These are phyloP conservation scores for Serilophus lunatus DNA, from an alignment of 2,113 vertebrate genomes.

Conservation along the genomic window DNA sequence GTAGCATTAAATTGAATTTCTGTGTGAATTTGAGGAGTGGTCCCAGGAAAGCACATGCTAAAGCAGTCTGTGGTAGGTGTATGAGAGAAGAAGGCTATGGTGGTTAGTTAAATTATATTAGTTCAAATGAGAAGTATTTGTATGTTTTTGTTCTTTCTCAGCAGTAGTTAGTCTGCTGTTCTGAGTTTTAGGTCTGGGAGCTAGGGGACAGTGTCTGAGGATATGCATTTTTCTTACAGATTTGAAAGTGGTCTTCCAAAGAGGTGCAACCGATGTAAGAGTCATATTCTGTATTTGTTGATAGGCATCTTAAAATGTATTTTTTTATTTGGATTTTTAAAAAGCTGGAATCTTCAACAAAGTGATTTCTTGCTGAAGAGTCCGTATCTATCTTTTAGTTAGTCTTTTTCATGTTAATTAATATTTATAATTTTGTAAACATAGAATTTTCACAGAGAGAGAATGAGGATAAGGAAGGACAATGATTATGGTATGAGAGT, in stretches of 20 bases:
- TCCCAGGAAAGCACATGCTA: background rate
- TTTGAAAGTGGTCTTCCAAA: background rate
- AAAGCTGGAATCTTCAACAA: background rate
- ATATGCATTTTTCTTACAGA: background rate
- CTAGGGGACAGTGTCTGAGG: background rate
- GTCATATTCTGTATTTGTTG: background rate
- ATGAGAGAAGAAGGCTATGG: background rate
- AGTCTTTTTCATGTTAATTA: background rate
- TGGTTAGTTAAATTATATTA: background rate
- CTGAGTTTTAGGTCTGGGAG: background rate
- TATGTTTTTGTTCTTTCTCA: background rate
- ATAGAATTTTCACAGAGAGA: background rate
- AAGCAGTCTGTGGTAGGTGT: background rate
- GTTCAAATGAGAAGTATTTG: background rate
- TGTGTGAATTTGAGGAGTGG: background rate
- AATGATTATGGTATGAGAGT: background rate
- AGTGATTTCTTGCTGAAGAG: background rate
- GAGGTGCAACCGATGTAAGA: background rate
- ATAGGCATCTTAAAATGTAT: background rate
- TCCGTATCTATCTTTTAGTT: background rate
- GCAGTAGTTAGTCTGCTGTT: background rate
- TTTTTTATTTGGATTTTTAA: background rate
- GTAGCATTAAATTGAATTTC: background rate
- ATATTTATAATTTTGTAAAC: background rate
- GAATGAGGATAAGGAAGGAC: background rate